phyloP scores from a whole-genome alignment of 2,113 vertebrate species.

The Rhinogobius similis region DNA sequence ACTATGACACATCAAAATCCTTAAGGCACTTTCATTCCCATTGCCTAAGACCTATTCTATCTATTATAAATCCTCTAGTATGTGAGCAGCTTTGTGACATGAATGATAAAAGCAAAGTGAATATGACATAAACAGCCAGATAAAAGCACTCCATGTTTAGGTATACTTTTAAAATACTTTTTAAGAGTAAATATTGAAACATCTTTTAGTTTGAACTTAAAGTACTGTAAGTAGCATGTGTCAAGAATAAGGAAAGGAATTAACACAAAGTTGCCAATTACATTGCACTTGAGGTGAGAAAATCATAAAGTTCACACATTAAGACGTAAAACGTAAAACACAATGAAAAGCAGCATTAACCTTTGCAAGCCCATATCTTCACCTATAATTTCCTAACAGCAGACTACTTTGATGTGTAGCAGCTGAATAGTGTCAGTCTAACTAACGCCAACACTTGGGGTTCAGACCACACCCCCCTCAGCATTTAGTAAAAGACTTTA shows the following conservation, averaged over 20 bases:
- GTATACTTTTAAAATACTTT: too few relatives aligned
- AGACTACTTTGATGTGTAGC: conserved; percentile 28
- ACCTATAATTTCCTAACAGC: neutral
- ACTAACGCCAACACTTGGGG: conserved; percentile 36
- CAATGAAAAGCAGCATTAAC: neutral
- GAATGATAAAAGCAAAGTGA: too few relatives aligned
- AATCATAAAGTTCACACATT: neutral
- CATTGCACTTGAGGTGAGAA: neutral
- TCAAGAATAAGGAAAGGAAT: neutral
- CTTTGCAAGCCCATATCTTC: neutral
- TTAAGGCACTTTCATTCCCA: too few relatives aligned
- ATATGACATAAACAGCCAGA: too few relatives aligned
- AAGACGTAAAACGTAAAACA: neutral
- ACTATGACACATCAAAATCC: too few relatives aligned
- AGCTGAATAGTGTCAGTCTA: conserved; percentile 61
- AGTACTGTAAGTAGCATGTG: neutral
- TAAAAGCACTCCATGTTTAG: too few relatives aligned
- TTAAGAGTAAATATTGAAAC: too few relatives aligned
- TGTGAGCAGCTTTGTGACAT: too few relatives aligned
- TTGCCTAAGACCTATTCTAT: too few relatives aligned
- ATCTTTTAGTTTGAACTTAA: too few relatives aligned
- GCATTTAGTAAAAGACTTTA: conserved; percentile 58
- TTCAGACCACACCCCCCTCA: conserved; percentile 50
- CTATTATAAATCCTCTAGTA: too few relatives aligned
- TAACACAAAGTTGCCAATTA: neutral